phyloP scores from a whole-genome alignment of 2,888 invertebrate genomes.

The Sphecodes monilicornis region DNA sequence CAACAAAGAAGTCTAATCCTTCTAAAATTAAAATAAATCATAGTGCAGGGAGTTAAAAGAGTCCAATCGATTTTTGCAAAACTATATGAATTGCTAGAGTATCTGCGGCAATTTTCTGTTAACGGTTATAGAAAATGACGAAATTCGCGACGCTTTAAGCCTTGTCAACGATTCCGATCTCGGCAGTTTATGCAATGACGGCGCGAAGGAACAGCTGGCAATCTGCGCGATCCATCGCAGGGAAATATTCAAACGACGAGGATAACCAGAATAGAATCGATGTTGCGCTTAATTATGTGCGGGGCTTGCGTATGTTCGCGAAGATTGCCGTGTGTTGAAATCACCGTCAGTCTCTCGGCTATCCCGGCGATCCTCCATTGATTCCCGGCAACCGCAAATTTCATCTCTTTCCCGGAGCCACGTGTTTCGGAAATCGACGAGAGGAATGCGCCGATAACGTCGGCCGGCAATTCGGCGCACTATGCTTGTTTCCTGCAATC shows the following conservation, averaged over 20 bases:
- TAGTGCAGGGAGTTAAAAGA: neutral
- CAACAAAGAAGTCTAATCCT: too few relatives aligned
- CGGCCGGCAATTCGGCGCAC: constrained; percentile 47
- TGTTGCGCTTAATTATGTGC: constrained; percentile 44
- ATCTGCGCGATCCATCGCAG: constrained; percentile 9
- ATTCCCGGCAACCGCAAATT: constrained; percentile 36
- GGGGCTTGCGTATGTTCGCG: constrained; percentile 3
- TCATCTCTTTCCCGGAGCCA: constrained; percentile 39
- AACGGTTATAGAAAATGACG: neutral
- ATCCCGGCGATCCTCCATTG: constrained; percentile 22
- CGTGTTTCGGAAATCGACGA: constrained; percentile 55
- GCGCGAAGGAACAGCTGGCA: constrained; percentile 14
- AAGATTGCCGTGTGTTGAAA: constrained; percentile 11
- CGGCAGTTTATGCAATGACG: neutral
- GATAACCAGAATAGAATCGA: constrained; percentile 33
- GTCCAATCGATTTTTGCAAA: neutral
- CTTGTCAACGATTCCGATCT: constrained; percentile 5
- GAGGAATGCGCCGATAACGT: constrained; percentile 51
- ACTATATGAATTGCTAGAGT: neutral
- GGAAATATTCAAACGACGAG: constrained; percentile 30
- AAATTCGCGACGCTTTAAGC: constrained; percentile 5
- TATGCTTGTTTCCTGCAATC: constrained; percentile 40
- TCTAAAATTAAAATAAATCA: neutral
- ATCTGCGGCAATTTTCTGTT: neutral
- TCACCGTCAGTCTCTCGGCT: constrained; percentile 23